phyloP scores from a whole-genome alignment of 2,113 vertebrate species.

The Nicator chloris region DNA sequence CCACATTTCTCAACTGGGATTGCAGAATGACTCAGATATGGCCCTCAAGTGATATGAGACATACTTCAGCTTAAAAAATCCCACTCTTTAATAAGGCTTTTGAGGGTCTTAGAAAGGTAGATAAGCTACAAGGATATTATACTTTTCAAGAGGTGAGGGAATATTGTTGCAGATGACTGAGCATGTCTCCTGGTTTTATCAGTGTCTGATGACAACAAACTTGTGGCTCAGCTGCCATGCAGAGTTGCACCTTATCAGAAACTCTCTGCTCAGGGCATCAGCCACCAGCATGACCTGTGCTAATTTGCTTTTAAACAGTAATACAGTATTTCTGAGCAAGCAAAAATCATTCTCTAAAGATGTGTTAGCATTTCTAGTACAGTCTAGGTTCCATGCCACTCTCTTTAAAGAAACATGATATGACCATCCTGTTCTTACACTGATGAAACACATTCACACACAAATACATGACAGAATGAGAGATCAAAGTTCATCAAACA shows the following conservation, averaged over 20 bases:
- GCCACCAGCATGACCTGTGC: not conserved
- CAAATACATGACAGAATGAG: not conserved
- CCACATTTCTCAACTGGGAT: not conserved
- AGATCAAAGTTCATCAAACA: not conserved
- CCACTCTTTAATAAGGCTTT: not conserved
- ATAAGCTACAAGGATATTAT: not conserved
- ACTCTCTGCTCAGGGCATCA: not conserved
- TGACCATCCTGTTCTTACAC: not conserved
- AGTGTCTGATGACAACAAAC: slow-evolving; percentile 15
- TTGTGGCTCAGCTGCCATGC: not conserved
- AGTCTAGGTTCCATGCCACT: not conserved
- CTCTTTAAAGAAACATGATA: not conserved
- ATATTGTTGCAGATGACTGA: slow-evolving; percentile 2
- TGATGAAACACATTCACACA: not conserved
- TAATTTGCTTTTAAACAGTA: not conserved
- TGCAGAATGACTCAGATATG: not conserved
- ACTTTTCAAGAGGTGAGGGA: not conserved
- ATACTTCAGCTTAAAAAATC: not conserved
- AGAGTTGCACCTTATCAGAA: not conserved
- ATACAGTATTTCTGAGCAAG: not conserved
- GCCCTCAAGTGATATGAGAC: not conserved
- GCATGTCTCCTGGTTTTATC: not conserved
- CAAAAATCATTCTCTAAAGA: not conserved
- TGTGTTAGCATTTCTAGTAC: not conserved
- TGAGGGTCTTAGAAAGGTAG: not conserved